Conservation (phyloP, 2,888 invertebrate species). For the Lithophane semibrunnea region DNA sequence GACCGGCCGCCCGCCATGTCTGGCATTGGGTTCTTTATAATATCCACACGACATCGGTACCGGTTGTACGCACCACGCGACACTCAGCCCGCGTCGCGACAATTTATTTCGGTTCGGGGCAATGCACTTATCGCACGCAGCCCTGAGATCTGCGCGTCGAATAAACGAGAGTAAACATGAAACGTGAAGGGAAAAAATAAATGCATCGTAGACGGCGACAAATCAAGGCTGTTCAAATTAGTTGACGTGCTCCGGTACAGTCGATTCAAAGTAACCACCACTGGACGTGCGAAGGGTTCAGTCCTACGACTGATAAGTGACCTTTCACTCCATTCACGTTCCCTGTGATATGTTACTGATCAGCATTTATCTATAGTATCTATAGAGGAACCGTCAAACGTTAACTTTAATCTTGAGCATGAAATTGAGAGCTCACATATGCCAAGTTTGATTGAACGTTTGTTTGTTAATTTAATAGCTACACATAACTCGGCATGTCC, state of each 20-base stretch:
- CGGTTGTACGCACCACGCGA: slow-evolving; percentile 87
- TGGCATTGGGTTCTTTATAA: slow-evolving; percentile 74
- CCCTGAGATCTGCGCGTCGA: slow-evolving; percentile 85
- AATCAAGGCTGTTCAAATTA: slow-evolving; percentile 77
- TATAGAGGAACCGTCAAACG: background rate
- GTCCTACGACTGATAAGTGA: slow-evolving; percentile 22
- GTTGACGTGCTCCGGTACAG: slow-evolving; percentile 22
- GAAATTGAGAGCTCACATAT: slow-evolving; percentile 13
- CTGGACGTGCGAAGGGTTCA: slow-evolving; percentile 12
- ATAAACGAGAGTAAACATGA: slow-evolving; percentile 85
- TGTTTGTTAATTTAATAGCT: slow-evolving; percentile 55
- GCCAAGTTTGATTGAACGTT: slow-evolving; percentile 21
- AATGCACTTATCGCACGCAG: slow-evolving; percentile 88
- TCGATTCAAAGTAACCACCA: slow-evolving; percentile 5
- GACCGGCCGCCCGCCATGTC: slow-evolving; percentile 71
- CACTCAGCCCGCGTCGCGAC: slow-evolving; percentile 83
- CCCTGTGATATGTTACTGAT: slow-evolving; percentile 8
- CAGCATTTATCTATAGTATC: slow-evolving; percentile 10
- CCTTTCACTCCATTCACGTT: slow-evolving; percentile 36
- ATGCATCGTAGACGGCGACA: slow-evolving; percentile 74
- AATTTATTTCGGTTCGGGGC: slow-evolving; percentile 90
- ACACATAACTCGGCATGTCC: slow-evolving; percentile 66
- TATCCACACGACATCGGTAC: slow-evolving; percentile 81
- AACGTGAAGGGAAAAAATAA: slow-evolving; percentile 76
- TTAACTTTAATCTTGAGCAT: slow-evolving; percentile 22